Evolutionary conservation across 2,888 invertebrate species (phyloP).

Genomic region (Drosophila meridionalis): DNA sequence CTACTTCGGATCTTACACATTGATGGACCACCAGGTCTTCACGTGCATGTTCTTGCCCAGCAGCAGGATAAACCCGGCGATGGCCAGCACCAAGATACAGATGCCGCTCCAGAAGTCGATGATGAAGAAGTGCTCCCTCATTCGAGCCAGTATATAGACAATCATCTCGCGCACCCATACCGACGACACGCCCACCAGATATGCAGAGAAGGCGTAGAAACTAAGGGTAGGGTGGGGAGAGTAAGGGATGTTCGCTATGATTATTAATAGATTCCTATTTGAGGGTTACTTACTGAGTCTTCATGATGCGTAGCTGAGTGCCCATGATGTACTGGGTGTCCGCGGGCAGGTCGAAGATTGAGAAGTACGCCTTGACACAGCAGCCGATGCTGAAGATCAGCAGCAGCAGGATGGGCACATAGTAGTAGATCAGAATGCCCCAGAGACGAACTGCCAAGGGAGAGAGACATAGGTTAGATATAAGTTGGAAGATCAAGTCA

Average conservation of each 20-base stretch:
- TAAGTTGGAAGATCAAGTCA: background rate
- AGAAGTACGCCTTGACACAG: constrained; percentile 68
- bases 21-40: constrained; percentile 75
- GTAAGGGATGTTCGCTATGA: background rate
- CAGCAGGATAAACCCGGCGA: constrained; percentile 74
- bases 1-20: constrained; percentile 66
- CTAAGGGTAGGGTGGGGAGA: constrained; percentile 27
- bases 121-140: constrained; percentile 76
- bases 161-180: constrained; percentile 80
- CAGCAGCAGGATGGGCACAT: constrained; percentile 69
- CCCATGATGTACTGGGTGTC: constrained; percentile 70
- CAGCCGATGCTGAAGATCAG: constrained; percentile 66
- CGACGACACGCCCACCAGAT: constrained; percentile 67
- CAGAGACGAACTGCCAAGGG: constrained; percentile 71
- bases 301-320: constrained; percentile 66
- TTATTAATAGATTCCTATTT: background rate
- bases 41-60: constrained; percentile 76
- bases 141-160: constrained; percentile 72
- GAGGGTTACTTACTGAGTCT: constrained; percentile 66
- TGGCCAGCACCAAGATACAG: constrained; percentile 70
- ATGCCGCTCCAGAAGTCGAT: constrained; percentile 82
- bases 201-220: constrained; percentile 73
- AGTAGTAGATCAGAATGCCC: constrained; percentile 78
- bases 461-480: background rate
- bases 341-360: constrained; percentile 63